Conservation (phyloP, 2,113 vertebrate species). For the Forbesichthys agassizii region DNA sequence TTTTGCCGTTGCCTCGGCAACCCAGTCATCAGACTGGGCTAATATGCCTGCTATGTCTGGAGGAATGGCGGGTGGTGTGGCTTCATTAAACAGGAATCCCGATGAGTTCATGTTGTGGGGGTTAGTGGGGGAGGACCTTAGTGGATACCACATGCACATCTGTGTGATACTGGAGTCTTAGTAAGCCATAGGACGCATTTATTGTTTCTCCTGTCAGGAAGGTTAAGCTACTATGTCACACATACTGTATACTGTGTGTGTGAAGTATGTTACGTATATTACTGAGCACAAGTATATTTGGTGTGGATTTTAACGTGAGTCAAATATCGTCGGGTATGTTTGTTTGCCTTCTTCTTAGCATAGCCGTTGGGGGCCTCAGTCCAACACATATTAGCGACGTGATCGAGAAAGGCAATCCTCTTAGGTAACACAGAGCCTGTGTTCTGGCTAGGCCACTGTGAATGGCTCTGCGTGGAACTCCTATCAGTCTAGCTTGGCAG, state of each 20-base stretch:
- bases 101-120: conserved; percentile 44
- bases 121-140: conserved; percentile 26
- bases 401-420: conserved; percentile 68
- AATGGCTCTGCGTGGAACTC: conserved; percentile 43
- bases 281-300: no score
- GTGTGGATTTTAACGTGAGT: neutral
- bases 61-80: conserved; percentile 42
- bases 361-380: conserved; percentile 14
- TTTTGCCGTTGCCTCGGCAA: conserved; percentile 21
- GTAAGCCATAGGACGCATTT: neutral
- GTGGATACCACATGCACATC: conserved; percentile 4
- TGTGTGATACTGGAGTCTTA: neutral
- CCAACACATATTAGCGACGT: conserved; percentile 44
- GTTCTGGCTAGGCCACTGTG: conserved; percentile 51
- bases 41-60: conserved; percentile 51
- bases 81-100: conserved; percentile 42
- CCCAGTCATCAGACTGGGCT: conserved; percentile 37
- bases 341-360: neutral
- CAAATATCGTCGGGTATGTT: neutral
- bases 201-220: neutral
- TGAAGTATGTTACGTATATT: no score
- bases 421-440: conserved; percentile 56
- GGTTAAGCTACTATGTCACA: no score
- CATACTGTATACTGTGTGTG: no score
- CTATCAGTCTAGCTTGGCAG: conserved; percentile 40